Percentiles rank a stretch among this genome's conserved stretches.
Evolutionary conservation across 2,113 vertebrate genomes (phyloP).

Genomic region (Trogon surrucura): DNA sequence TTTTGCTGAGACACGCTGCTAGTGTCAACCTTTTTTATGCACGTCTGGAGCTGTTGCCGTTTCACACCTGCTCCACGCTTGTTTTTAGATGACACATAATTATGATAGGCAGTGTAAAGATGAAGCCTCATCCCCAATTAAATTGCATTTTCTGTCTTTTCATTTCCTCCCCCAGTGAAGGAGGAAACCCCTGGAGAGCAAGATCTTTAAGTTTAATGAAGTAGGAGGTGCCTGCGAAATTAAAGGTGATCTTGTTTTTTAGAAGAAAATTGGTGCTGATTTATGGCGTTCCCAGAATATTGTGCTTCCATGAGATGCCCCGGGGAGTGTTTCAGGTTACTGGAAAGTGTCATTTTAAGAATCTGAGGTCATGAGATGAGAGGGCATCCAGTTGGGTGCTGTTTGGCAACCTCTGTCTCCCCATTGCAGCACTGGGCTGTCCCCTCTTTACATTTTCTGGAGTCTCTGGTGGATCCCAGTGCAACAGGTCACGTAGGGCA

Average conservation of each 20-base stretch:
- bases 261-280: not conserved
- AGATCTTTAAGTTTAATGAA: not conserved
- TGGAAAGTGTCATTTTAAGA: not conserved
- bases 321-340: not conserved
- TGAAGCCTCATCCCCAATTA: not conserved
- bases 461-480: not conserved
- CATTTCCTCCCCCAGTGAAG: slow-evolving; percentile 4
- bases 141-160: not conserved
- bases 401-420: rapidly evolving
- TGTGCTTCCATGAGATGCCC: not conserved
- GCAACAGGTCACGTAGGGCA: rapidly evolving
- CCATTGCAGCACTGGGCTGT: rapidly evolving
- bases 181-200: slow-evolving; percentile 3
- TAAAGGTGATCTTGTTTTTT: not conserved
- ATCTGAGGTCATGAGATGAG: not conserved
- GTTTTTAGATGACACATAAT: not conserved
- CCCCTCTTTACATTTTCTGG: not conserved
- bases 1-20: not conserved
- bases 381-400: not conserved
- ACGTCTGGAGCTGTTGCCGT: not conserved
- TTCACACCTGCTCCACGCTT: slow-evolving; percentile 10
- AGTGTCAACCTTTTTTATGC: not conserved
- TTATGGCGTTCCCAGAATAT: not conserved
- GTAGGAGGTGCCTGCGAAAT: slow-evolving; percentile 4
- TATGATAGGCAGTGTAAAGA: not conserved